phyloP scores from a whole-genome alignment of 1,140 invertebrate genomes.

The Pseudomyrmex gracilis region DNA sequence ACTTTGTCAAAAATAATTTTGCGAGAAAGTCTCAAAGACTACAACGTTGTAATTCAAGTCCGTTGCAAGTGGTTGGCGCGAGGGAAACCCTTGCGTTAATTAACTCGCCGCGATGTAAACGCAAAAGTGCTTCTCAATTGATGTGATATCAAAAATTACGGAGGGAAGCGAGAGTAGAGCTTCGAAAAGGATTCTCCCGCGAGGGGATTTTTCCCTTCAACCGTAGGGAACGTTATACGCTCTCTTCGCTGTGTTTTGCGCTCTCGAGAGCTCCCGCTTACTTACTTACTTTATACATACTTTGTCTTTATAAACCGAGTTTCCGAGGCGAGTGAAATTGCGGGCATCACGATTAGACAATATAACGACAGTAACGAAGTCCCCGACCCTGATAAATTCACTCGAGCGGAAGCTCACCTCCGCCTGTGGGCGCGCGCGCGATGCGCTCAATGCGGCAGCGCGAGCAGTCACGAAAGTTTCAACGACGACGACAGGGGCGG shows the following conservation, averaged over 20 bases:
- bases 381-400: conserved; percentile 68
- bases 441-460: conserved; percentile 28
- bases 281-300: conserved; percentile 23
- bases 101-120: neutral
- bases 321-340: conserved; percentile 52
- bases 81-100: conserved; percentile 4
- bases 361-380: conserved; percentile 69
- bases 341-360: conserved; percentile 18
- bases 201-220: neutral
- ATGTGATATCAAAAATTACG: conserved; percentile 21
- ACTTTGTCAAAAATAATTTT: conserved; percentile 7
- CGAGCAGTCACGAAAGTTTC: conserved; percentile 63
- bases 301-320: conserved; percentile 32
- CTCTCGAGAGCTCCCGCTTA: neutral
- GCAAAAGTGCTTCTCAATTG: neutral
- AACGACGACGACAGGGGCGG: conserved; percentile 34
- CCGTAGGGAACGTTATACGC: conserved; percentile 4
- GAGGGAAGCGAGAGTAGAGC: neutral
- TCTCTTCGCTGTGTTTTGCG: neutral
- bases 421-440: neutral
- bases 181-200: neutral
- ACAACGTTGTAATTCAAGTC: neutral
- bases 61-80: neutral
- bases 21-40: neutral
- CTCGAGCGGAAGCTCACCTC: conserved; percentile 47